Evolutionary conservation across 2,113 vertebrate species (phyloP).

Genomic region (Alethe castanea): DNA sequence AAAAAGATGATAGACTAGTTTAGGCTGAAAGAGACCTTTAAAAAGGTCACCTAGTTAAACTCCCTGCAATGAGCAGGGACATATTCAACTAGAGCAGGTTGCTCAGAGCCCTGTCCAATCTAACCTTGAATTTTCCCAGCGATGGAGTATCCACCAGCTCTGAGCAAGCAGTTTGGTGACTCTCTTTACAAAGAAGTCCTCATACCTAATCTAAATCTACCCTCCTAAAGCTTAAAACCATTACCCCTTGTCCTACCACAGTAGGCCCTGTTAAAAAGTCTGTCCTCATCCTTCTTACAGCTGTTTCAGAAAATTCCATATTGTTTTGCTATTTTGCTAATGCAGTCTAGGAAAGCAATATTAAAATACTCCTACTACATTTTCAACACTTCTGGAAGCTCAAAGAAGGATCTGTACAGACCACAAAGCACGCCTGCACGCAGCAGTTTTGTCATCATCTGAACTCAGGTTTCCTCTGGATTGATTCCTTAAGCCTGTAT

Average conservation of each 20-base stretch:
- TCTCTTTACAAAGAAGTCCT: neutral
- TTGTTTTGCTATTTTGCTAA: neutral
- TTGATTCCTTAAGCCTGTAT: neutral
- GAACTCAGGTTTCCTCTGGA: neutral
- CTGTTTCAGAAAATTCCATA: neutral
- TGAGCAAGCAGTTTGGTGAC: neutral
- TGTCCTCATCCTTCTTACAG: neutral
- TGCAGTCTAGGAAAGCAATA: neutral
- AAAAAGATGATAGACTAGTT: neutral
- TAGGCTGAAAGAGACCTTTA: neutral
- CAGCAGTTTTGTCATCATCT: neutral
- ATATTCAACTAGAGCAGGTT: neutral
- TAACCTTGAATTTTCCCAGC: neutral
- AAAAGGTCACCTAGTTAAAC: neutral
- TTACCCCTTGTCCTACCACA: neutral
- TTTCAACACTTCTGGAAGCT: neutral
- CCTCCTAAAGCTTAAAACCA: neutral
- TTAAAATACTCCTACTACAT: neutral
- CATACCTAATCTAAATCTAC: neutral
- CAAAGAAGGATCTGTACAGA: neutral
- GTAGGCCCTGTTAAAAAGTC: neutral
- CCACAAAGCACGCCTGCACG: neutral
- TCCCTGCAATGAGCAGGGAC: accelerated
- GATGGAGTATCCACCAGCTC: neutral
- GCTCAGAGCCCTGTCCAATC: neutral